Conservation (phyloP, 2,113 vertebrate genomes). For the Pedetes capensis region DNA sequence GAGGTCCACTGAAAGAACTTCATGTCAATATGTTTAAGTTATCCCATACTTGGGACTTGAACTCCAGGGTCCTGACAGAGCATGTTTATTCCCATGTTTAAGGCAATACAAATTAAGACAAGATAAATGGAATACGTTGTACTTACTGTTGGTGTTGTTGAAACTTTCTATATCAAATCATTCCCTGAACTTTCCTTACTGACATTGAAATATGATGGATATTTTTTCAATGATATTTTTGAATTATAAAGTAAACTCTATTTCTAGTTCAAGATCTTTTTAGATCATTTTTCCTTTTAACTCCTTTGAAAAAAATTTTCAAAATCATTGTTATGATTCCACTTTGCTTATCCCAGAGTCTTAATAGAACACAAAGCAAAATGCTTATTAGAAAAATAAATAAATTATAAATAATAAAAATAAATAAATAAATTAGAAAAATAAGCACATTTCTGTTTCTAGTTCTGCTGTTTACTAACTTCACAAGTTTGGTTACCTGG, state of each 20-base stretch:
- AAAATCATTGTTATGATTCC: not conserved
- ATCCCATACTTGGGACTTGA: not conserved
- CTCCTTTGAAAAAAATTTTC: not conserved
- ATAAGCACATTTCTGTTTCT: not conserved
- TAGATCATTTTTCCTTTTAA: not conserved
- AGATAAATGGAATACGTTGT: not conserved
- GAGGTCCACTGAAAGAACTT: not conserved
- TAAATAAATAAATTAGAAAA: too few species aligned
- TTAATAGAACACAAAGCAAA: not conserved
- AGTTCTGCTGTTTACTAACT: not conserved
- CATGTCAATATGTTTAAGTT: too few species aligned
- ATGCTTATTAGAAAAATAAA: not conserved
- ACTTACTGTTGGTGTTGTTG: not conserved
- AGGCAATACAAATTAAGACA: not conserved
- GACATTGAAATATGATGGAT: not conserved
- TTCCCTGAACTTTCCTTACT: not conserved
- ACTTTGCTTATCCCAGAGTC: not conserved
- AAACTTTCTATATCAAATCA: not conserved
- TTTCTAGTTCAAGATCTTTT: not conserved
- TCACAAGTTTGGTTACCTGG: not conserved
- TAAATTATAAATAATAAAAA: too few species aligned
- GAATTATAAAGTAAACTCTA: not conserved
- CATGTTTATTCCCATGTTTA: not conserved
- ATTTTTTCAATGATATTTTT: not conserved
- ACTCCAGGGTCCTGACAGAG: not conserved